A percentile compares a stretch with the other conserved stretches of the same genome.
phyloP scores from a whole-genome alignment of 2,797 vertebrate species.

The Acropternis orthonyx region DNA sequence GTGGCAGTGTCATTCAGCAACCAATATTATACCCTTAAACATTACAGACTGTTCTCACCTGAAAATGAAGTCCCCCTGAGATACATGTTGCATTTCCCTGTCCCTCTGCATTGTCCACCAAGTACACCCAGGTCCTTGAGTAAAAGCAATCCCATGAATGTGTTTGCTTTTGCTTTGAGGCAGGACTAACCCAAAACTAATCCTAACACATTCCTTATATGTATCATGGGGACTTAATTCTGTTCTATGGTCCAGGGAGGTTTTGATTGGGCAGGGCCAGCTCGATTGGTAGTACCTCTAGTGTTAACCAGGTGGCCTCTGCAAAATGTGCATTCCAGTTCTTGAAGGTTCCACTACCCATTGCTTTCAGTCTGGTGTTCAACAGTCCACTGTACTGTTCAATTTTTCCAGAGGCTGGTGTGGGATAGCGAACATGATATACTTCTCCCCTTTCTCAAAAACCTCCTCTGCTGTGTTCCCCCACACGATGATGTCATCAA shows the following conservation, averaged over 20 bases:
- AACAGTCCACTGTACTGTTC: not conserved
- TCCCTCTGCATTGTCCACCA: not conserved
- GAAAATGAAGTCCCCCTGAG: not conserved
- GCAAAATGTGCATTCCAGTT: not conserved
- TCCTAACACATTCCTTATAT: not conserved
- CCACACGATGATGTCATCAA: fast-evolving
- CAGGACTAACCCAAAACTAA: not conserved
- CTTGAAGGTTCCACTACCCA: not conserved
- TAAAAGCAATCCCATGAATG: not conserved
- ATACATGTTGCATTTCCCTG: not conserved
- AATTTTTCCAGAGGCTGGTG: not conserved
- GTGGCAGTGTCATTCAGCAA: not conserved
- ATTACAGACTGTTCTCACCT: not conserved
- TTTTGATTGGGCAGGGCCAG: not conserved
- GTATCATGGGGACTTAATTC: not conserved
- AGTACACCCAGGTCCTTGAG: not conserved
- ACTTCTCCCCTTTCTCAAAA: not conserved
- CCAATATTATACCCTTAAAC: not conserved
- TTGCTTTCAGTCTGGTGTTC: not conserved
- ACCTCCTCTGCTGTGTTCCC: not conserved
- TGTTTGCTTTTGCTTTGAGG: not conserved
- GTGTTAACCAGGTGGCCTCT: not conserved
- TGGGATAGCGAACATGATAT: not conserved
- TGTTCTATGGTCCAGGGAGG: not conserved
- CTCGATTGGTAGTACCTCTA: not conserved